phyloP scores from a whole-genome alignment of 2,888 invertebrate species.

The Endotricha flammealis region DNA sequence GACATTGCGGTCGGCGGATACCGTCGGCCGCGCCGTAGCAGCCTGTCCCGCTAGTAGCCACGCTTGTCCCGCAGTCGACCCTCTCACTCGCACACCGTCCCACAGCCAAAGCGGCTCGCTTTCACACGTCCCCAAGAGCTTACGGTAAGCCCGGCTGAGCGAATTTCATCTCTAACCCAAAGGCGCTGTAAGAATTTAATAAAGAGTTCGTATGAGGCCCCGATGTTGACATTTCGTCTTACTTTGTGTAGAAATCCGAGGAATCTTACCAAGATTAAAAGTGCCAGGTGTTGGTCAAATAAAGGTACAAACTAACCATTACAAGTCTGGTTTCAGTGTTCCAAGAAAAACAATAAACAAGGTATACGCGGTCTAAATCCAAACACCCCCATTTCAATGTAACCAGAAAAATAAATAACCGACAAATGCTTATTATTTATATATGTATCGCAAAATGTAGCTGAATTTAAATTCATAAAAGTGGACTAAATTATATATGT shows the following conservation, averaged over 20 bases:
- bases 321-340: no score
- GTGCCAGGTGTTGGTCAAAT: conserved; percentile 14
- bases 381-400: no score
- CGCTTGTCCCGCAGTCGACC: conserved; percentile 25
- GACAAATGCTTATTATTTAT: no score
- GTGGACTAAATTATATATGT: no score
- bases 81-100: conserved; percentile 25
- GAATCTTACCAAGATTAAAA: conserved; percentile 23
- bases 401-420: no score
- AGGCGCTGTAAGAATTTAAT: conserved; percentile 43
- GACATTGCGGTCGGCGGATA: conserved; percentile 43
- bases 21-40: conserved; percentile 33
- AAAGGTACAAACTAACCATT: conserved; percentile 10
- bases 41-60: conserved; percentile 25
- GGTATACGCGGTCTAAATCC: no score
- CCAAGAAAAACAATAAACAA: no score
- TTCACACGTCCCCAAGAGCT: conserved; percentile 28
- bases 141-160: conserved; percentile 13
- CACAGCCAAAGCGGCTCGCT: conserved; percentile 19
- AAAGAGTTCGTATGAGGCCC: conserved; percentile 24
- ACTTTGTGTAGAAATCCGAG: conserved; percentile 12
- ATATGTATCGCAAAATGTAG: no score
- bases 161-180: conserved; percentile 29
- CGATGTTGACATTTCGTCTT: conserved; percentile 18
- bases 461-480: no score